These are phyloP conservation scores for Capra hircus DNA, from an alignment of 2,113 vertebrate species.

Conservation along the genomic window DNA sequence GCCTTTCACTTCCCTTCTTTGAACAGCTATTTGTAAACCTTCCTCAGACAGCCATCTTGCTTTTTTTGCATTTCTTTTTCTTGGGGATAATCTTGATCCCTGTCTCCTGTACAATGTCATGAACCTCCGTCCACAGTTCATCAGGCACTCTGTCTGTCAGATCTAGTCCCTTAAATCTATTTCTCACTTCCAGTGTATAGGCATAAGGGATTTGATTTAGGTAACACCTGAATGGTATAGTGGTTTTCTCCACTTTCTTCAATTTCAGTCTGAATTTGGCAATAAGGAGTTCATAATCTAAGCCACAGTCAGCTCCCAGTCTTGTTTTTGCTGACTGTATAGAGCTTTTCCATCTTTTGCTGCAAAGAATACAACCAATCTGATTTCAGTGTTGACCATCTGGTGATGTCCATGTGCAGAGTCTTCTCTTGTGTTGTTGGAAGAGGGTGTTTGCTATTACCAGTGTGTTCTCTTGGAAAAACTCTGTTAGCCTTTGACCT, in stretches of 20 bases:
- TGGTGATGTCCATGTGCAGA: neutral
- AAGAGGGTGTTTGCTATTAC: neutral
- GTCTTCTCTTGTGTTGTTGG: neutral
- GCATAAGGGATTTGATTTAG: too few relatives aligned
- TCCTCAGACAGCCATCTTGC: neutral
- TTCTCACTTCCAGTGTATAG: neutral
- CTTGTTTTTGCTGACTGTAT: neutral
- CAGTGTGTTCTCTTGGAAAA: neutral
- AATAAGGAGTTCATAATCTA: neutral
- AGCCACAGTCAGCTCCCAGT: neutral
- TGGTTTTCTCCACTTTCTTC: neutral
- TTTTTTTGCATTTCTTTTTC: neutral
- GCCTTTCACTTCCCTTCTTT: neutral
- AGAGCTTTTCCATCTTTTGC: neutral
- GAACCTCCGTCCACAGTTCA: neutral
- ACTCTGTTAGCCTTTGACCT: neutral
- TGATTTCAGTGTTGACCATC: rapidly evolving
- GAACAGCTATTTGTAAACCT: neutral
- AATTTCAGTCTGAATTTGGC: neutral
- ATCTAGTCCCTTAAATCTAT: neutral
- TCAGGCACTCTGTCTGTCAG: neutral
- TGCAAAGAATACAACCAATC: neutral
- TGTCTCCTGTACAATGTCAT: neutral
- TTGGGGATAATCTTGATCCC: neutral
- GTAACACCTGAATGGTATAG: too few relatives aligned